phyloP scores from a whole-genome alignment of 2,888 invertebrate genomes.

The Hesperia comma region DNA sequence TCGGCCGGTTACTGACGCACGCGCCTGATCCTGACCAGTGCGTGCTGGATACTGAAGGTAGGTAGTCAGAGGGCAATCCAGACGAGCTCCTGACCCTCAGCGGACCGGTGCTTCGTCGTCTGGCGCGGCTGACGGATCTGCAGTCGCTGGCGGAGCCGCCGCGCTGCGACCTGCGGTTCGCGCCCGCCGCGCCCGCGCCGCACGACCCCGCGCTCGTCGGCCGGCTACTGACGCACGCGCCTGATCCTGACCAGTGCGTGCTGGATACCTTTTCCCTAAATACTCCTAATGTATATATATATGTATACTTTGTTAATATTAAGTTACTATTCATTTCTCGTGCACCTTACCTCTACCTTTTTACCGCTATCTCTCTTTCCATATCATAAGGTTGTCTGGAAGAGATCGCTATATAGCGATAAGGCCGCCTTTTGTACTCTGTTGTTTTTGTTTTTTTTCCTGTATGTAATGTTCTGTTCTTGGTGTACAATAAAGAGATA shows the following conservation, averaged over 20 bases:
- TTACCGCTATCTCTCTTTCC: too few relatives aligned
- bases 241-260: conserved; percentile 84
- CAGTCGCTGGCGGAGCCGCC: conserved; percentile 65
- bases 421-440: too few relatives aligned
- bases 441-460: too few relatives aligned
- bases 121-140: conserved; percentile 85
- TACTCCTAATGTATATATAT: too few relatives aligned
- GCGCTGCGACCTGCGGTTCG: conserved; percentile 65
- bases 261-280: too few relatives aligned
- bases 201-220: conserved; percentile 65
- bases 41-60: conserved; percentile 83
- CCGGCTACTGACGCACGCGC: conserved; percentile 84
- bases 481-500: too few relatives aligned
- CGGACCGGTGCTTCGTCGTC: conserved; percentile 85
- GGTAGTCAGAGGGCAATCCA: conserved; percentile 78
- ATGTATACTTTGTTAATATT: too few relatives aligned
- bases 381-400: too few relatives aligned
- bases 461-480: too few relatives aligned
- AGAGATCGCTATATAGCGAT: too few relatives aligned
- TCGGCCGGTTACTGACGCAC: conserved; percentile 81
- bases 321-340: too few relatives aligned
- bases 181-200: conserved; percentile 60
- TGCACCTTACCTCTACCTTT: too few relatives aligned
- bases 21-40: conserved; percentile 85
- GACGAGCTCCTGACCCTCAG: conserved; percentile 89